A percentile compares a stretch with the other conserved stretches of the same genome.
Conservation (phyloP, 2,888 invertebrate genomes). For the Glaucopsyche alexis region DNA sequence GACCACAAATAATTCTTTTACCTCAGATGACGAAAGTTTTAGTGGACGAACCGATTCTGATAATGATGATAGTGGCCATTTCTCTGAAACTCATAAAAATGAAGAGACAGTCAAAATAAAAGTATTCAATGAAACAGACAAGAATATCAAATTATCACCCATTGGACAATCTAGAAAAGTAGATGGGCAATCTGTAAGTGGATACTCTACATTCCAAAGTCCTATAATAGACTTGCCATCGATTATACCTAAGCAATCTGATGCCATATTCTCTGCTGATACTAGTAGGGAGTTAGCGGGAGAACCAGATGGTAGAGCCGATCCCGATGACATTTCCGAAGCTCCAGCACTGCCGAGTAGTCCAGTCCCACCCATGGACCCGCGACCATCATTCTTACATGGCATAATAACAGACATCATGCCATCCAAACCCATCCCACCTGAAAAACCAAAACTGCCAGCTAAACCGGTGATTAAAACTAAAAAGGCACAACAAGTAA, state of each 20-base stretch:
- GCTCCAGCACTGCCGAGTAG: conserved; percentile 85
- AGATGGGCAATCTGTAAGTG: conserved; percentile 67
- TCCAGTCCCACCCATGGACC: conserved; percentile 81
- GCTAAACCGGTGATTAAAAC: conserved; percentile 80
- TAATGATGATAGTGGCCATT: conserved; percentile 78
- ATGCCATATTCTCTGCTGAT: conserved; percentile 72
- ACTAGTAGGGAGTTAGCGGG: conserved; percentile 89
- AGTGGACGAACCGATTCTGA: conserved; percentile 80
- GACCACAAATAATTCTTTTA: conserved; percentile 75
- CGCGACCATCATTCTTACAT: conserved; percentile 86
- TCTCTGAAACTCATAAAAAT: conserved; percentile 70
- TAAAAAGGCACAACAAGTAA: conserved; percentile 71
- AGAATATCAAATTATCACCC: conserved; percentile 68
- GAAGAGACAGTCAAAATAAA: conserved; percentile 77
- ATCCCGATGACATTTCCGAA: conserved; percentile 85
- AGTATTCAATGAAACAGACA: conserved; percentile 70
- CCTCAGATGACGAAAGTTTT: conserved; percentile 76
- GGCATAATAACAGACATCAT: conserved; percentile 78
- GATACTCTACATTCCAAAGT: conserved; percentile 74
- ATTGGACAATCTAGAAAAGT: conserved; percentile 68
- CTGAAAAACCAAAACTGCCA: conserved; percentile 84
- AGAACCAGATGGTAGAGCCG: conserved; percentile 92
- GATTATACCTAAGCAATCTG: conserved; percentile 67
- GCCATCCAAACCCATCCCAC: conserved; percentile 82
- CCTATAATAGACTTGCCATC: conserved; percentile 73